These are phyloP conservation scores for Rhynchophorus ferrugineus DNA, from an alignment of 1,140 invertebrate genomes.

Conservation along the genomic window DNA sequence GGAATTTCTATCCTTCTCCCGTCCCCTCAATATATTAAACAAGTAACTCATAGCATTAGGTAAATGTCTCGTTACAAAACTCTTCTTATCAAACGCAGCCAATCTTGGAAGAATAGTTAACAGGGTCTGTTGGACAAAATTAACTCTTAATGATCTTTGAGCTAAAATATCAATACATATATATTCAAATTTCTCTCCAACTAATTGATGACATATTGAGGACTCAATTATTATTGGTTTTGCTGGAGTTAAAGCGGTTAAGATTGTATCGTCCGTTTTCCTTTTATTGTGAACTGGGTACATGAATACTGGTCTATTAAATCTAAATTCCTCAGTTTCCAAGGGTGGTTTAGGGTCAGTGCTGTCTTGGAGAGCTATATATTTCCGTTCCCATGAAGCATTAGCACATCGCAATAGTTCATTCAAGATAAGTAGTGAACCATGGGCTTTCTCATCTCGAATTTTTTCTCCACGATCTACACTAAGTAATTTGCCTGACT, in stretches of 20 bases:
- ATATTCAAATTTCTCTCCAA: constrained; percentile 76
- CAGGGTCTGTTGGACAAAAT: constrained; percentile 81
- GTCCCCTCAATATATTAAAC: constrained; percentile 61
- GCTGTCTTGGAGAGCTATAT: constrained; percentile 59
- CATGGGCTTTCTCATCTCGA: constrained; percentile 87
- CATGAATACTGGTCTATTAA: constrained; percentile 23
- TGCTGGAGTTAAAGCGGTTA: constrained; percentile 30
- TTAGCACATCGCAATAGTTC: constrained; percentile 91
- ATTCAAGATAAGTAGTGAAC: constrained; percentile 87
- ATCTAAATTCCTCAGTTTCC: constrained; percentile 22
- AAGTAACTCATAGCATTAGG: constrained; percentile 71
- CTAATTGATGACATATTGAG: constrained; percentile 73
- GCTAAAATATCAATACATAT: constrained; percentile 75
- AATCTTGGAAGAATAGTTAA: constrained; percentile 85
- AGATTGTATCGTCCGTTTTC: constrained; percentile 21
- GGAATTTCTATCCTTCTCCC: constrained; percentile 74
- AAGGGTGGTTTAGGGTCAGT: constrained; percentile 31
- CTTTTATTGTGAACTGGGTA: constrained; percentile 24
- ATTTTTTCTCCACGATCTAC: constrained; percentile 64
- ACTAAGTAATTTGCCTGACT: constrained; percentile 73
- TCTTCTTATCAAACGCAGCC: constrained; percentile 84
- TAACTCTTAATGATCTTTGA: constrained; percentile 56
- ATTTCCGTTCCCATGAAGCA: constrained; percentile 76
- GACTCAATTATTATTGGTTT: constrained; percentile 68
- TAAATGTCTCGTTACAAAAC: constrained; percentile 73